phyloP scores from a whole-genome alignment of 2,888 invertebrate genomes.

The Pammene aurita region DNA sequence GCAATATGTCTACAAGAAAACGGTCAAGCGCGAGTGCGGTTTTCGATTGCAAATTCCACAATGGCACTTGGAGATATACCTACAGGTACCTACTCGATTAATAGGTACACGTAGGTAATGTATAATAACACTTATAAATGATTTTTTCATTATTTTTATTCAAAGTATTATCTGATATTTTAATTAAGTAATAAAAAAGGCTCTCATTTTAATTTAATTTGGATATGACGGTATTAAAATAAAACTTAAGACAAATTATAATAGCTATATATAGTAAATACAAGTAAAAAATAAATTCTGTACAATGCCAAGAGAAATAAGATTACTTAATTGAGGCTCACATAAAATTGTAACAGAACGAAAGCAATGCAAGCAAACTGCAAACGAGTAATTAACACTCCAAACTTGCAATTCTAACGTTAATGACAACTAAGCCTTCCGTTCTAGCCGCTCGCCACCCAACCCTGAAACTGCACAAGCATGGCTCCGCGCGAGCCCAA shows the following conservation, averaged over 20 bases:
- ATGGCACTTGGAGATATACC: not conserved
- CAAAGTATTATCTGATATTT: too few relatives aligned
- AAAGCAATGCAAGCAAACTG: constrained; percentile 13
- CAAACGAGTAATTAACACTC: constrained; percentile 18
- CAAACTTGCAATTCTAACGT: constrained; percentile 20
- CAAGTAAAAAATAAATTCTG: too few relatives aligned
- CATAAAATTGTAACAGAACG: not conserved
- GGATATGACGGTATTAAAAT: too few relatives aligned
- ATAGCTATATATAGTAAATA: not conserved
- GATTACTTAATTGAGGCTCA: too few relatives aligned
- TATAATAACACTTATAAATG: too few relatives aligned
- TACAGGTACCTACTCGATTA: too few relatives aligned
- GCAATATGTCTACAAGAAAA: constrained; percentile 51
- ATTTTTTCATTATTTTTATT: too few relatives aligned
- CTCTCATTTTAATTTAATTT: too few relatives aligned
- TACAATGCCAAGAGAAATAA: too few relatives aligned
- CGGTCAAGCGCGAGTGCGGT: constrained; percentile 20
- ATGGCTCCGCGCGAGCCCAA: constrained; percentile 67
- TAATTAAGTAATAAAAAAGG: too few relatives aligned
- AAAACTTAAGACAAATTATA: too few relatives aligned
- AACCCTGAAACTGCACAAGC: constrained; percentile 49
- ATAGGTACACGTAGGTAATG: too few relatives aligned
- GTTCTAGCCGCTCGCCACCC: constrained; percentile 9
- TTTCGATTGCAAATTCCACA: not conserved
- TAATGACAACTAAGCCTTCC: constrained; percentile 8